Base-by-base conservation (phyloP, 2,113 vertebrate species). In the Poeciliopsis retropinna region DNA sequence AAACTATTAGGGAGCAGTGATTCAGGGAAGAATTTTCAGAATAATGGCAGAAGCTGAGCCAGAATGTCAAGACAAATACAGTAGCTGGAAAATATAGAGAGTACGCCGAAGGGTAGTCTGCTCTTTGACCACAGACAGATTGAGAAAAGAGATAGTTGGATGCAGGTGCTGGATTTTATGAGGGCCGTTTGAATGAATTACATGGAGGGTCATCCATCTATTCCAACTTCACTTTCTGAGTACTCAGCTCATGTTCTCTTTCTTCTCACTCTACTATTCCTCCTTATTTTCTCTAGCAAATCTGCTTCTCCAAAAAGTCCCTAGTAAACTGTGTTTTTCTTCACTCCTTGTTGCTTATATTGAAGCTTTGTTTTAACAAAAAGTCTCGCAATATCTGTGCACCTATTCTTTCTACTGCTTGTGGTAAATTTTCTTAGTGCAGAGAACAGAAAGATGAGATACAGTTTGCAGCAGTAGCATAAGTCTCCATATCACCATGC, bases 401-500 rank as follows among this genome's bases (percentile, higher is more conserved):
- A 47, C 17, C 44, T 17, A 47, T 47, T 6, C 14, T 19, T 47
- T 30, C 27, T 62, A 30, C 12, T 47, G 27, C 60, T 5, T 67
- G 64, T 41, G 1, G 51, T 37, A 15, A 64, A 66, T 37, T 39
- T 68, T 75, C 14, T 19, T 47, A 47, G 44, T 5, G 17, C 44
- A 47, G 44, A 47, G 44, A 47, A 19, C 44, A 47, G 17, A 47
- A 47, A 19, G 5, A 47, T 47, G 44, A 47, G 44, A 47, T 47
- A 47, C 2, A 47, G 44, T 41, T 41, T 41, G 39, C 39, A 41
- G 39, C 39, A 41, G 12, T 4, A 41, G 39, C 3, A 15, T 77
- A 47, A 41, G 19, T 74, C 73, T 73, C 67, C 62, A 74, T 76
- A 79, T 61, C 64, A 34, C 64, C 69, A 66, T 14, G n/a, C 39